Evolutionary conservation across 1,140 invertebrate genomes (phyloP), one percentile per base, ranked within the genome.

Genomic region (Gyrodactylus salaris): DNA sequence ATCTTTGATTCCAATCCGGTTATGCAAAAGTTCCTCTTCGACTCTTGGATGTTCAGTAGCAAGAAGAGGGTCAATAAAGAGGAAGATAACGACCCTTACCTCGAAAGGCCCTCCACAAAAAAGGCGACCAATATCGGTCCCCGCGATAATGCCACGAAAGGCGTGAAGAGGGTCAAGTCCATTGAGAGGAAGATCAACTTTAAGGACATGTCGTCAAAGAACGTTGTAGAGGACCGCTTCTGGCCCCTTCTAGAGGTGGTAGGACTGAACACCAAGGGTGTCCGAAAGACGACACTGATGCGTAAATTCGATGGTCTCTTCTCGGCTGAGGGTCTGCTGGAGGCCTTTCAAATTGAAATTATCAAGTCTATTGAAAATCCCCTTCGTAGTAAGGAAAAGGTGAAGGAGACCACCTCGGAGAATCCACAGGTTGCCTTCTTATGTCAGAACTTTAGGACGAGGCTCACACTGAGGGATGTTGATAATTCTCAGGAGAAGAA

Each of bases 401-500:
- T n/a, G 7, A 54, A 54, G 34, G 34, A 54, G 19, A 1, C 7
- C 26, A 25, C 20, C 1, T 25, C 25, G 16, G 25, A 71, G 7
- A 21, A 25, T n/a, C n/a, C n/a, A n/a, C n/a, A n/a, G n/a, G 20
- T 26, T 25, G 25, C 70, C 20, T 71, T 71, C 26, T n/a, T 71
- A 1, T 71, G 70, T 25, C 23, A 71, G 23, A 2, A 25, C 1
- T 71, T 71, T 25, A 20, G 21, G 1, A 71, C 70, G 7, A 25
- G 26, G 26, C 20, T 71, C 1, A 71, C 70, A 71, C 20, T 71
- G 24, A 71, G 70, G 25, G 70, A 71, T 71, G 25, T 71, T 71
- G 25, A 24, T 16, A 54, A 54, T n/a, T 16, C 7, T 54, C 34
- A 54, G 34, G 7, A 16, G 34, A 54, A n/a, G 34, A n/a, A 54